Conservation (phyloP, 2,888 invertebrate species). For the Achlya flavicornis region DNA sequence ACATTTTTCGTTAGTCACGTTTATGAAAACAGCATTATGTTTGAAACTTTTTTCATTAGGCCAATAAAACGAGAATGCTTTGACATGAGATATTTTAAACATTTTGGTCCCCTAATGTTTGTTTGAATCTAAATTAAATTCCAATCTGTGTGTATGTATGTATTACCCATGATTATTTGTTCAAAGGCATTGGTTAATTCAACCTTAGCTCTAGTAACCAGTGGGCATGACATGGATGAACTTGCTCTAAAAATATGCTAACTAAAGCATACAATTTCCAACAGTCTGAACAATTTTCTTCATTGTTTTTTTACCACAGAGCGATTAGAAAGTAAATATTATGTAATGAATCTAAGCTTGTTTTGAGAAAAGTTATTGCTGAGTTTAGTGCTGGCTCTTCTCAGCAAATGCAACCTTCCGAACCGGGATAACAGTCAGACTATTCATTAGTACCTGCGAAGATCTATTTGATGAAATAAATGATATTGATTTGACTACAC, state of each 20-base stretch:
- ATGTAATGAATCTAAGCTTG: no score
- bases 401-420: no score
- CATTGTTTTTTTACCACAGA: no score
- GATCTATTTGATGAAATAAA: no score
- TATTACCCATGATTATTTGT: background rate
- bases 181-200: background rate
- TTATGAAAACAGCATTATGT: background rate
- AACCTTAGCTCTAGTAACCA: background rate
- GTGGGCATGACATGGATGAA: background rate
- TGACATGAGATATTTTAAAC: background rate
- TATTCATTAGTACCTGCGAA: no score
- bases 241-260: background rate
- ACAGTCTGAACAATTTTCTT: no score
- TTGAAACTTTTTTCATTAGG: conserved; percentile 6
- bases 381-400: no score
- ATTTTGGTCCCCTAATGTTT: conserved; percentile 1
- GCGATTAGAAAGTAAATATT: no score
- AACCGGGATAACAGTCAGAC: no score
- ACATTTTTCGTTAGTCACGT: conserved; percentile 1
- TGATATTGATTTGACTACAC: no score
- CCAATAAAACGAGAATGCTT: conserved; percentile 8
- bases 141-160: conserved; percentile 4
- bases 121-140: conserved; percentile 9
- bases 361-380: no score
- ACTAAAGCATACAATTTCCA: background rate